Conservation (phyloP, 2,888 invertebrate species). For the Ametastegia equiseti region DNA sequence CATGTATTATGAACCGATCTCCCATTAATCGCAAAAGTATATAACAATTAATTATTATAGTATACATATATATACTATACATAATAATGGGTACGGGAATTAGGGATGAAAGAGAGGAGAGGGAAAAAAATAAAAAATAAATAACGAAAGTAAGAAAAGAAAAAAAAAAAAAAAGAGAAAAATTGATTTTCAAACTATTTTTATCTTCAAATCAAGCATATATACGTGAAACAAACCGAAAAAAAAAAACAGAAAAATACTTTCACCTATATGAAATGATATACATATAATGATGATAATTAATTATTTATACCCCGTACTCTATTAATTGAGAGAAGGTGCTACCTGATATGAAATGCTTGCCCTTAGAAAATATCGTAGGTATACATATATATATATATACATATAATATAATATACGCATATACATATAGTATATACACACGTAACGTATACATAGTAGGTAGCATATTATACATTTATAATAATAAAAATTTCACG, state of each 20-base stretch:
- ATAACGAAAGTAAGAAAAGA: not conserved
- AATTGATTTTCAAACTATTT: conserved; percentile 55
- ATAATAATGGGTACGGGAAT: not conserved
- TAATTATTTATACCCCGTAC: conserved; percentile 10
- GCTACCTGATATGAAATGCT: conserved; percentile 42
- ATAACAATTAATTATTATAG: not conserved
- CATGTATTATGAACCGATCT: conserved; percentile 22
- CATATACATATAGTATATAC: no score
- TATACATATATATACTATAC: not conserved
- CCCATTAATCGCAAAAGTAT: conserved; percentile 13
- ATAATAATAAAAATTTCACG: not conserved
- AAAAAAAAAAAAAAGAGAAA: not conserved
- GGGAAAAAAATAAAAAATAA: not conserved
- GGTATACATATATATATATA: no score
- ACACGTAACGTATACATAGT: no score
- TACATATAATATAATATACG: no score
- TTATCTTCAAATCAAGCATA: not conserved
- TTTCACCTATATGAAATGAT: not conserved
- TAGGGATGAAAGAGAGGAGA: not conserved
- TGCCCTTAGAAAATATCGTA: conserved; percentile 32
- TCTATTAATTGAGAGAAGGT: conserved; percentile 27
- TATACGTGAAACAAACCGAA: conserved; percentile 45
- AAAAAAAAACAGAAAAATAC: conserved; percentile 42
- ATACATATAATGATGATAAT: conserved; percentile 22
- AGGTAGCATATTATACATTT: no score